Evolutionary conservation across 2,888 invertebrate species (phyloP).

Genomic region (Calliphora vomitoria): DNA sequence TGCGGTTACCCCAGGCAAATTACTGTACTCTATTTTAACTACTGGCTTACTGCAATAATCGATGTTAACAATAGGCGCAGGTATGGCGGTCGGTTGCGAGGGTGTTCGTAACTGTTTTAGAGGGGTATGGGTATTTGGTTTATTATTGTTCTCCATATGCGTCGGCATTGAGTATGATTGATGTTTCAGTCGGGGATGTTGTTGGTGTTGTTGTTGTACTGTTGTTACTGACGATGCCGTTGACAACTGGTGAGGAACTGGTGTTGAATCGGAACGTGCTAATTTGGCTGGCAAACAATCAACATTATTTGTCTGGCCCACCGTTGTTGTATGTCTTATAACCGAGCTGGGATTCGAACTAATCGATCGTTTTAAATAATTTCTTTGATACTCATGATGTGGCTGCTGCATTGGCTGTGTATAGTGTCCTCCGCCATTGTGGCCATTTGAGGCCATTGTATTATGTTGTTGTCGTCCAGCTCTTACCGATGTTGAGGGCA

Average conservation of each 20-base stretch:
- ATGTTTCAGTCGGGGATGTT: conserved; percentile 76
- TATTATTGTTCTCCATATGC: conserved; percentile 57
- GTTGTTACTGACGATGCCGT: conserved; percentile 41
- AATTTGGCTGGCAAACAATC: conserved; percentile 77
- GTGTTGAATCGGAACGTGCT: conserved; percentile 79
- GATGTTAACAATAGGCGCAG: conserved; percentile 82
- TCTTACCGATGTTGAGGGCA: conserved; percentile 82
- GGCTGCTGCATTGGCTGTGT: conserved; percentile 10
- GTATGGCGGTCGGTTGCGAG: conserved; percentile 80
- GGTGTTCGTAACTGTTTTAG: conserved; percentile 54
- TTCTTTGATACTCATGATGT: conserved; percentile 57
- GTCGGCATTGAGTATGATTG: conserved; percentile 78
- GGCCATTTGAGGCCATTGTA: conserved; percentile 58
- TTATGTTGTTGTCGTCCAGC: conserved; percentile 25
- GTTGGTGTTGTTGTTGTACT: conserved; percentile 65
- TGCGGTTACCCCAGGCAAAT: conserved; percentile 77
- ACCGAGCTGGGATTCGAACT: conserved; percentile 73
- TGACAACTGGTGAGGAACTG: conserved; percentile 76
- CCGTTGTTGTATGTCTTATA: conserved; percentile 75
- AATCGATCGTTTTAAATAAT: conserved; percentile 63
- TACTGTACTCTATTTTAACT: conserved; percentile 84
- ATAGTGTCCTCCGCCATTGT: conserved; percentile 52
- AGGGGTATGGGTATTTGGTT: conserved; percentile 64
- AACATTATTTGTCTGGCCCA: conserved; percentile 63
- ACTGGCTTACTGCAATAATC: conserved; percentile 83